Conservation (phyloP, 2,113 vertebrate genomes). For the Astatoreochromis straeleni region DNA sequence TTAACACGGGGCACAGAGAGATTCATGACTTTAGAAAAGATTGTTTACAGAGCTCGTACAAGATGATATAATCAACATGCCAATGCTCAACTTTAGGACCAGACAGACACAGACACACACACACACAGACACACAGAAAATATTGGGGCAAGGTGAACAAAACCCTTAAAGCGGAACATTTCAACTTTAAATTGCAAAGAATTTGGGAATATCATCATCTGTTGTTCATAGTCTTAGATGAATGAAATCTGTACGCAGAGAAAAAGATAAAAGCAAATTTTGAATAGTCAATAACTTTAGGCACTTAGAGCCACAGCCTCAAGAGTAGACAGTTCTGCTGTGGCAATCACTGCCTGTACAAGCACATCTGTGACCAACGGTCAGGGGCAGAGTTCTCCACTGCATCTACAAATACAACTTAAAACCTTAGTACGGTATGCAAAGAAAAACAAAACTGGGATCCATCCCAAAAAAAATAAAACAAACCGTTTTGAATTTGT, state of each 20-base stretch:
- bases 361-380: not conserved
- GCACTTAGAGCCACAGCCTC: not conserved
- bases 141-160: not conserved
- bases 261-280: not conserved
- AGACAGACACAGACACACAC: fast-evolving
- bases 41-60: not conserved
- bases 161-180: fast-evolving
- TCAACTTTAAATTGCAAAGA: not conserved
- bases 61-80: not conserved
- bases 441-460: not conserved
- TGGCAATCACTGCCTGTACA: not conserved
- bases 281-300: not conserved
- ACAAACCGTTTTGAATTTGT: not conserved
- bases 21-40: not conserved
- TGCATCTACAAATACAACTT: not conserved
- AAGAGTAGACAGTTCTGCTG: not conserved
- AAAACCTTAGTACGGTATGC: not conserved
- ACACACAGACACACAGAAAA: fast-evolving
- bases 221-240: not conserved
- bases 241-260: not conserved
- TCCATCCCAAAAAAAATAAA: not conserved
- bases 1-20: not conserved
- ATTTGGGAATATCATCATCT: not conserved
- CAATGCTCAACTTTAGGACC: not conserved
- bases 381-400: not conserved